Evolutionary conservation across 2,797 vertebrate species (phyloP).

Genomic region (Molossus alvarezi): DNA sequence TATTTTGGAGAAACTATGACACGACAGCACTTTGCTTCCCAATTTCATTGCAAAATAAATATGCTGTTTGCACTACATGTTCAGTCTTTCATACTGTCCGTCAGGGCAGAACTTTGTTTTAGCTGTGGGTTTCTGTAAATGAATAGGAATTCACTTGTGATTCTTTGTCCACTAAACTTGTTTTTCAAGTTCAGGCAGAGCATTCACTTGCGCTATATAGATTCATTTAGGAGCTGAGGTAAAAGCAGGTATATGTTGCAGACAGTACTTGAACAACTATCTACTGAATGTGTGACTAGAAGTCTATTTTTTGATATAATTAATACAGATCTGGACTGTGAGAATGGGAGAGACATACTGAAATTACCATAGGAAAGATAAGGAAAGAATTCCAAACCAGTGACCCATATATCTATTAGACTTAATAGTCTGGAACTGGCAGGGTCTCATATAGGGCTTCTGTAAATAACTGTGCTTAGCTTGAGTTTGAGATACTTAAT

Average conservation of each 20-base stretch:
- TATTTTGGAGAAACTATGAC: constrained; percentile 73
- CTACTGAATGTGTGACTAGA: neutral
- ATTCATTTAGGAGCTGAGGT: neutral
- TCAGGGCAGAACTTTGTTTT: constrained; percentile 27
- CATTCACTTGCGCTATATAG: neutral
- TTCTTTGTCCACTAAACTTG: constrained; percentile 17
- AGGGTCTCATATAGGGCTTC: neutral
- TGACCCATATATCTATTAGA: neutral
- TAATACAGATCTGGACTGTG: neutral
- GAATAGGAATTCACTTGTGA: neutral
- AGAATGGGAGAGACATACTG: neutral
- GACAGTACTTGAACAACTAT: neutral
- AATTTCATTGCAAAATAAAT: constrained; percentile 62
- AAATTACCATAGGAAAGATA: constrained; percentile 31
- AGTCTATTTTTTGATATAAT: constrained; percentile 7
- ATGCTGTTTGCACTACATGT: neutral
- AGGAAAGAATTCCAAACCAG: constrained; percentile 5
- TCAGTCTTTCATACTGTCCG: constrained; percentile 46
- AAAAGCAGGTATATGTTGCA: neutral
- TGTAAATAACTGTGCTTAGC: constrained; percentile 46
- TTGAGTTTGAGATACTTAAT: constrained; percentile 28
- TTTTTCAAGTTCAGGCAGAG: constrained; percentile 54
- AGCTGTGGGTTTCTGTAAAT: neutral
- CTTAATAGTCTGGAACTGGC: neutral
- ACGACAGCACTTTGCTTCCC: neutral